Evolutionary conservation across 2,113 vertebrate species (phyloP), one percentile per base, ranked within the genome.

Genomic region (Cyphotilapia sp.): DNA sequence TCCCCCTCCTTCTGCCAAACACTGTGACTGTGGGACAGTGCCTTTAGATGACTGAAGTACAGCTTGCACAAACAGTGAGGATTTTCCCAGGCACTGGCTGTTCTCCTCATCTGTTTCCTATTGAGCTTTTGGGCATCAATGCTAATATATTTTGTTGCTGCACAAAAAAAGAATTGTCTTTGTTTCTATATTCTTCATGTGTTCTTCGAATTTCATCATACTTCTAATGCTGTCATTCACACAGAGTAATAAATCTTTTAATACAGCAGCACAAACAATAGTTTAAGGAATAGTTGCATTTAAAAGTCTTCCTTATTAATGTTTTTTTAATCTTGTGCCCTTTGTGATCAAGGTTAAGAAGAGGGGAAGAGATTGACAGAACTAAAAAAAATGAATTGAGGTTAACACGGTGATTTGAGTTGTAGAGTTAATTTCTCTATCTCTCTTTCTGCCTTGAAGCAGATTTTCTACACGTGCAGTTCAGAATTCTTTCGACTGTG

Each of bases 81-180:
- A 54, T n/a, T 85, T 86, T 57, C 45, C 14, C 78, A 87, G 8
- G 49, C 22, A 16, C 27, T 31, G 13, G 12, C 63, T 86, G 19
- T 31, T 81, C 42, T 82, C 74, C 38, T 83, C 49, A 80, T 83
- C 57, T 94, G 78, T 89, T 87, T 92, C 17, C 19, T 71, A 27
- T 81, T 84, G 31, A 80, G 78, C 54, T 42, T 80, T 66, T 87
- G 49, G 61, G 61, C 31, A 81, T 83, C 53, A 27, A 71, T 87
- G 47, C n/a, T 27, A 54, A 87, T 76, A 63, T 86, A 86, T 74
- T 88, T 82, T 88, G 53, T 81, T 86, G 81, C 66, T 29, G 42
- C 24, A 47, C 24, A 76, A 56, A 81, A 81, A 83, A 8, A 74
- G 4, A 42, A 4, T 31, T 80, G 12, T 69, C 51, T 80, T 87